Evolutionary conservation across 2,113 vertebrate genomes (phyloP), one percentile per base, ranked within the genome.

Genomic region (Sander lucioperca): DNA sequence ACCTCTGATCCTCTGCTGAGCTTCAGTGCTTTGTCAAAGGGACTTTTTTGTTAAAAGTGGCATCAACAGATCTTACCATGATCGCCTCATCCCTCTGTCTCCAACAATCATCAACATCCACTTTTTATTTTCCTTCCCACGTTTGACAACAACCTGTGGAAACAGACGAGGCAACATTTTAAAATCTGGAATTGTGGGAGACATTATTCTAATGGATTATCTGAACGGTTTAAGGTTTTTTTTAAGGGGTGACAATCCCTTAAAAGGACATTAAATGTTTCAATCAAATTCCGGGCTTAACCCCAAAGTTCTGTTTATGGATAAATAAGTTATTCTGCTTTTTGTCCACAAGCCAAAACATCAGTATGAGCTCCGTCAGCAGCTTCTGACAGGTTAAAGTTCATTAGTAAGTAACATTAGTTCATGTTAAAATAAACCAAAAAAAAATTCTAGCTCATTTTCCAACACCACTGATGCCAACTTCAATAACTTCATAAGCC

Each of bases 1-100:
- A 84, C 64, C 21, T 77, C 66, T 71, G 48, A 84, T 86, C 63
- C 78, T 82, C 67, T 50, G n/a, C 39, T 74, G 47, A 68, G 77
- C 67, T 56, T 50, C 11, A 16, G 0, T 27, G 18, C 33, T 59
- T 61, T 68, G 53, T 84, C 48, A 43, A 23, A 18, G n/a, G 23
- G 19, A 16, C 30, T 62, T 72, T 39, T 9, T 53, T 45, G 6
- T 33, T 39, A 18, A 59, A 19, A 67, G 27, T 33, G 10, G 11
- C 50, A 50, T 66, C 10, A n/a, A 36, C n/a, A 80, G 73, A 61
- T 74, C 68, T 64, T 33, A 18, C 36, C 27, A 6, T 30, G 30
- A 15, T 36, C 2, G 12, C 10, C 59, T 71, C 83, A 33, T 73
- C 21, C 45, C 18, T n/a, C 21, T 15, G 45, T 21, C 43, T 80